Base-by-base conservation (phyloP, 2,888 invertebrate species). In the Cyrtodaria siliqua region DNA sequence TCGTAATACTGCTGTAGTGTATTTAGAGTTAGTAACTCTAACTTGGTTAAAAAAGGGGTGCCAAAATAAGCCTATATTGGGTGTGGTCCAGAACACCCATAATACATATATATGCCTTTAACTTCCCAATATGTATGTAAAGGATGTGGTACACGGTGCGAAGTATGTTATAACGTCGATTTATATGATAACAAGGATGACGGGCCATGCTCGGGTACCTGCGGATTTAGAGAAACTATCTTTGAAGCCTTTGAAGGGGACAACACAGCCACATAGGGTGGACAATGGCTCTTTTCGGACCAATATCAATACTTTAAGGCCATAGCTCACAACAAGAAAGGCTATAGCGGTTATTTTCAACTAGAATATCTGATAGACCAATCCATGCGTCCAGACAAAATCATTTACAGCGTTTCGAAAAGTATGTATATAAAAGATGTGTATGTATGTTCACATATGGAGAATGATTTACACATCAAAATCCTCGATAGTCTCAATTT, bases 291-390 rank as follows among this genome's bases (percentile, higher is more conserved):
- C 4, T 79, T 79, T 60, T 57, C 57, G 2, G 42, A 40, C 8
- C 53, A 64, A 24, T 66, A 72, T 47, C 55, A 59, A 52, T 52
- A 71, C 12, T 77, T 69, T 38, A 77, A 59, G 9, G 68, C 67
- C n/a, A 16, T 81, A 2, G 67, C 68, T 6, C 78, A 76, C 44
- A 75, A 75, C 40, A 63, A 63, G 53, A 78, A 74, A 60, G 60
- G 66, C 12, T 77, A 70, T 50, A 77, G 79, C 38, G 56, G 67
- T 12, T 74, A 73, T 42, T 71, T 70, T 47, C 27, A 79, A 2
- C 52, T 80, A 33, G 72, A 79, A 49, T 74, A 72, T 33, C 55
- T 83, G 0, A 72, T 78, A 1, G 64, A 78, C 18, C 42, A 74
- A 47, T 23, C 63, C 26, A 52, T 76, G 44, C 18, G 33, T 9